Evolutionary conservation across 2,797 vertebrate genomes (phyloP), one percentile per base, ranked within the genome.

Genomic region (Gymnopithys bicolor): DNA sequence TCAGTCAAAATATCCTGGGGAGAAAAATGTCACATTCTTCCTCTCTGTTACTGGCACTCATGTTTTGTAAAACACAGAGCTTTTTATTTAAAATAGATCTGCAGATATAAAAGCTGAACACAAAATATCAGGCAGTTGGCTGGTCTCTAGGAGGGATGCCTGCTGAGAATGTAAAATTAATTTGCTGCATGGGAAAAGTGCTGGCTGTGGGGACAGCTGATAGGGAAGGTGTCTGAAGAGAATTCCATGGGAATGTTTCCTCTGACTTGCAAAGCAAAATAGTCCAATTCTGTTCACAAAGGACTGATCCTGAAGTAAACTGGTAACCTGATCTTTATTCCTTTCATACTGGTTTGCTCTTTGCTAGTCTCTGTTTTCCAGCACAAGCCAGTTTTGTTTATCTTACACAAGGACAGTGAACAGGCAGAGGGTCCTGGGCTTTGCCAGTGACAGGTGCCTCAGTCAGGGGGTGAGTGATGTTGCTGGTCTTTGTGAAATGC

Each of bases 1-100:
- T 97, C 97, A 97, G 95, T 96, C 94, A 95, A 96, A 95, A 96
- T 96, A 96, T 94, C 91, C 92, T 46, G 87, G 90, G 94, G 95
- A 96, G 95, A 96, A 95, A 97, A 95, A 95, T 96, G 95, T 93
- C 94, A 96, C 92, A 91, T 96, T 96, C 84, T 91, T 89, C 89
- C 74, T 95, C 87, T 91, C 76, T 94, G 89, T 93, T 93, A 77
- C 86, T 94, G 95, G 91, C 85, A 93, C 87, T 96, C 51, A 14
- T 94, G 92, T 95, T 96, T 96, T 93, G 89, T 95, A 87, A 95
- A 96, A 84, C 92, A 90, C 94, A 92, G 80, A 94, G 95, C 90
- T 96, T 93, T 97, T 94, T 95, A 94, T 97, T 96, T 96, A 90
- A 96, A 96, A 83, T 92, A 96, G 94, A 95, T 96, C 75, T 96